Conservation (phyloP, 2,797 vertebrate genomes). For the Takifugu rubripes region DNA sequence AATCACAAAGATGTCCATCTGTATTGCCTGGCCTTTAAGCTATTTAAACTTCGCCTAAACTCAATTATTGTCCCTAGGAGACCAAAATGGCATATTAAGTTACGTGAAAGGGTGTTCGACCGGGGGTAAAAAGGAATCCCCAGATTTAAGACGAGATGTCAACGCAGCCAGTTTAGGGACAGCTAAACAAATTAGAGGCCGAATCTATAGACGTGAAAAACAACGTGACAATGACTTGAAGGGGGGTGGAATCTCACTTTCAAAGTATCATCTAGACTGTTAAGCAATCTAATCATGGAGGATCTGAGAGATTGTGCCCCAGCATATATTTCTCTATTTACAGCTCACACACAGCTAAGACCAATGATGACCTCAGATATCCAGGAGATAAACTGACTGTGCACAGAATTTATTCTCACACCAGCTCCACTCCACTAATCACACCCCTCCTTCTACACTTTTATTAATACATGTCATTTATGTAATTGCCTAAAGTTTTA, state of each 20-base stretch:
- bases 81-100: conserved; percentile 98
- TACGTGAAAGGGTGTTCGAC: conserved; percentile 89
- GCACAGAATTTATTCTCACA: conserved; percentile 42
- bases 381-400: conserved; percentile 19
- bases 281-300: conserved; percentile 81
- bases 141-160: conserved; percentile 88
- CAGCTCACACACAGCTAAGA: conserved; percentile 59
- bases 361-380: conserved; percentile 38
- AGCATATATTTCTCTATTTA: conserved; percentile 77
- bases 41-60: conserved; percentile 99
- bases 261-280: conserved; percentile 83
- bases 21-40: conserved; percentile 93
- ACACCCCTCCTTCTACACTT: not conserved
- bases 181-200: conserved; percentile 94
- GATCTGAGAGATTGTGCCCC: conserved; percentile 75
- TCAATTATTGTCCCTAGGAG: conserved; percentile 99
- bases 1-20: conserved; percentile 99
- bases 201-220: conserved; percentile 82
- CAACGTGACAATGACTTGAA: conserved; percentile 82
- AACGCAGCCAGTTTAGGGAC: conserved; percentile 90
- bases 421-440: conserved; percentile 22
- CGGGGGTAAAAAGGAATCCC: conserved; percentile 79
- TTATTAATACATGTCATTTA: not conserved
- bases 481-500: too few species aligned
- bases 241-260: conserved; percentile 81